Evolutionary conservation across 2,888 invertebrate species (phyloP).

Genomic region (Sinopyrophorus schimmeli): DNA sequence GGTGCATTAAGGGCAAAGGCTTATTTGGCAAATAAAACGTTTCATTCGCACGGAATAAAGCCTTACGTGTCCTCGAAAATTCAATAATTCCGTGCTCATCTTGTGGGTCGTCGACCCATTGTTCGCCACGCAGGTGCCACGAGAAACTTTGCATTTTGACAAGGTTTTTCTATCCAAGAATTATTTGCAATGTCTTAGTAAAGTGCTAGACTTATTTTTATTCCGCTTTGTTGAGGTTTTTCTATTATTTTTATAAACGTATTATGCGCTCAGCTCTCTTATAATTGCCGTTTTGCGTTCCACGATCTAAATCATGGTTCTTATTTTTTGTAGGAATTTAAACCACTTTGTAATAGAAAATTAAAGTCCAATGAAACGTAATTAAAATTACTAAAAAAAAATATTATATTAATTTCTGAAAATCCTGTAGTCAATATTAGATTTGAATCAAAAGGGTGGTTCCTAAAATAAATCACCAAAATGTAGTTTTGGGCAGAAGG

Average conservation of each 20-base stretch:
- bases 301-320: too few relatives aligned
- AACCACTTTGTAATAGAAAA: too few relatives aligned
- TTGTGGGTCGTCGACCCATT: constrained; percentile 29
- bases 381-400: neutral
- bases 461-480: too few relatives aligned
- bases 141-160: constrained; percentile 28
- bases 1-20: too few relatives aligned
- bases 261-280: constrained; percentile 6
- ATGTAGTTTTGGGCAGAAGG: too few relatives aligned
- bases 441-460: too few relatives aligned
- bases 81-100: constrained; percentile 16
- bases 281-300: too few relatives aligned
- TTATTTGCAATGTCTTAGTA: constrained; percentile 13
- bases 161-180: constrained; percentile 25
- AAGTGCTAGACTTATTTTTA: constrained; percentile 5
- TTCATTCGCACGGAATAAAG: constrained; percentile 13
- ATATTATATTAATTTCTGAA: too few relatives aligned
- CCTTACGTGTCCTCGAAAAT: constrained; percentile 17
- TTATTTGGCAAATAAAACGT: constrained; percentile 9
- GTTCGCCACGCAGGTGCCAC: constrained; percentile 32
- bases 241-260: constrained; percentile 3
- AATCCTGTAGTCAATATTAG: too few relatives aligned
- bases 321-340: too few relatives aligned
- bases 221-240: neutral
- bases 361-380: neutral